These are phyloP conservation scores for Engraulis encrasicolus DNA, from an alignment of 2,113 vertebrate species.

Conservation along the genomic window DNA sequence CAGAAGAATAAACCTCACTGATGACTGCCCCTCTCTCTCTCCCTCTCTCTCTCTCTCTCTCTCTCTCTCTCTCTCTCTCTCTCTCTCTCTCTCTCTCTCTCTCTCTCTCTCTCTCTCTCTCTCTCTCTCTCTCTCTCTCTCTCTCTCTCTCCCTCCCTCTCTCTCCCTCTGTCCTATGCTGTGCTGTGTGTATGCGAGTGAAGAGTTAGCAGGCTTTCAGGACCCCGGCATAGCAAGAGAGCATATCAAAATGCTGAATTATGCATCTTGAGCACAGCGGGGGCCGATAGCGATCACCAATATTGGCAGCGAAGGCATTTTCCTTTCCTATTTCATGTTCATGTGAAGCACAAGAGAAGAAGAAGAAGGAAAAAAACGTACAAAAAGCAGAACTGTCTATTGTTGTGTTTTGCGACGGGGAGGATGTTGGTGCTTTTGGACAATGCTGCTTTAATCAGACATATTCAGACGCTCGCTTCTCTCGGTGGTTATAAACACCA, in stretches of 20 bases:
- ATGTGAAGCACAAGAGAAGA: neutral
- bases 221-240: constrained; percentile 33
- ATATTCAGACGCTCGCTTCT: neutral
- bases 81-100: neutral
- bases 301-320: constrained; percentile 12
- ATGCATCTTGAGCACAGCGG: constrained; percentile 46
- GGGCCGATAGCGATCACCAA: neutral
- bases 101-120: constrained; percentile 28
- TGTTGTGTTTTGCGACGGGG: neutral
- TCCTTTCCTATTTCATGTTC: neutral
- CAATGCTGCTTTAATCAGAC: neutral
- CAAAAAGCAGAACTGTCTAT: neutral
- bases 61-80: no score
- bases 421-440: neutral
- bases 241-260: constrained; percentile 49
- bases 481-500: neutral
- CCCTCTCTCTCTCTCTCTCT: no score
- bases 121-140: neutral
- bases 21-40: neutral
- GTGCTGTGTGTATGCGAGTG: constrained; percentile 1
- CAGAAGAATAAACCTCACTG: neutral
- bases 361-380: neutral
- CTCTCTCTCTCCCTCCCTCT: neutral
- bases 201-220: constrained; percentile 31
- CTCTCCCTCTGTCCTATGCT: neutral